Conservation (phyloP, 1,140 invertebrate genomes). For the Leptestheria dahalacensis region DNA sequence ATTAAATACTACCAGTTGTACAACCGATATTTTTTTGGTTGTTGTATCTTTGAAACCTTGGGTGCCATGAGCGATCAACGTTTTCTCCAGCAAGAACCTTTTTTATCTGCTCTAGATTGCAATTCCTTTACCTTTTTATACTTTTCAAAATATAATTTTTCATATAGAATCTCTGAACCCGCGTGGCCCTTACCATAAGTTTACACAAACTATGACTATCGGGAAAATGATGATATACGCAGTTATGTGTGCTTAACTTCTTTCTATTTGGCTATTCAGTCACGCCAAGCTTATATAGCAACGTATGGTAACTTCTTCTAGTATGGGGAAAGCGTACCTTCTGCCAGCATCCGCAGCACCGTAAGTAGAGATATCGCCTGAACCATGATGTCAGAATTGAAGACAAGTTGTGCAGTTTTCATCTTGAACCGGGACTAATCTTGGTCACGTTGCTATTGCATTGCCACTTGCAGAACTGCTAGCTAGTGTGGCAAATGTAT, state of each 20-base stretch:
- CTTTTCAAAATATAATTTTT: neutral
- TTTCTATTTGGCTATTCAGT: conserved; percentile 25
- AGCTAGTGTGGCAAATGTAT: neutral
- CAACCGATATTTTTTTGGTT: no score
- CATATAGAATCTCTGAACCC: no score
- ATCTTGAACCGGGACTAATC: no score
- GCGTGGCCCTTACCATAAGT: no score
- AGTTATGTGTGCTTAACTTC: neutral
- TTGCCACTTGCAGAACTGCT: neutral
- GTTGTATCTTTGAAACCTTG: no score
- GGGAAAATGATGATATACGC: neutral
- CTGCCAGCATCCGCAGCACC: conserved; percentile 61
- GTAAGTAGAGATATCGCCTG: conserved; percentile 68
- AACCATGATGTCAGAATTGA: conserved; percentile 42
- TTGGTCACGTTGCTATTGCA: neutral
- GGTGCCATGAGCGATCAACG: no score
- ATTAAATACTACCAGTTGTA: no score
- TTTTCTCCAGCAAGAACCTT: no score
- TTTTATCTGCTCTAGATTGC: neutral
- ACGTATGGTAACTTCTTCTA: no score
- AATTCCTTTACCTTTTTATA: neutral
- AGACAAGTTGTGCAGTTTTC: neutral
- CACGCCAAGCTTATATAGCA: no score
- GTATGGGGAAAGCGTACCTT: no score
- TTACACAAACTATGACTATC: neutral